Base-by-base conservation (phyloP, 2,888 invertebrate genomes). In the Pachycephus smyrnensis region DNA sequence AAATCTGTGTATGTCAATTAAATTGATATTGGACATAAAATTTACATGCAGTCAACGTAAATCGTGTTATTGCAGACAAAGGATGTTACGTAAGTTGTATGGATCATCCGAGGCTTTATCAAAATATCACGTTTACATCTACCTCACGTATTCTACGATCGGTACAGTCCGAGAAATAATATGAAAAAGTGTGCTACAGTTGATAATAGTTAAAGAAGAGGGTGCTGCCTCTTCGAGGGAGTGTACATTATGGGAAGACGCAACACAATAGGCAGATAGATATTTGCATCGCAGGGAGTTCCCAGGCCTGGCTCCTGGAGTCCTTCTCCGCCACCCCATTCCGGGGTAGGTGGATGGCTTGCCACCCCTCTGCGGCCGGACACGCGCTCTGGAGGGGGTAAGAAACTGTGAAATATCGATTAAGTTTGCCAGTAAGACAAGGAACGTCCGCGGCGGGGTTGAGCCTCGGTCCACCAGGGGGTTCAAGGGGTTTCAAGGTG, bases 371-470 rank as follows among this genome's bases (percentile, higher is more conserved):
- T 88, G 89, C 85, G 89, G 88, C 89, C 87, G 89, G 89, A 89
- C 89, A 89, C 85, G 78, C 69, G 81, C 31, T 81, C 75, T 81
- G 86, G 91, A 88, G 91, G 90, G 91, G 90, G 91, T 91, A 91
- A 91, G 91, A 91, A 91, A 91, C 91, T 91, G 91, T 91, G 91
- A 91, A 91, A 91, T 91, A 91, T 91, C 91, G 91, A 91, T 91
- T 91, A 91, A 91, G 91, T 91, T 91, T 91, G 91, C 91, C 90
- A 90, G 91, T 90, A 91, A 91, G 91, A 91, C 91, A 91, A 91
- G 91, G 91, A 91, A 90, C 90, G 91, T 90, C 90, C 90, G 87
- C 87, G 88, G 88, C 88, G 88, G 86, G 88, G 85, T 83, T 82
- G 83, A 82, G 80, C 83, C 83, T 76, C 23, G 55, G 55, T 55